Base-by-base conservation (phyloP, 1,140 invertebrate species). In the Geopemphigus sp. region DNA sequence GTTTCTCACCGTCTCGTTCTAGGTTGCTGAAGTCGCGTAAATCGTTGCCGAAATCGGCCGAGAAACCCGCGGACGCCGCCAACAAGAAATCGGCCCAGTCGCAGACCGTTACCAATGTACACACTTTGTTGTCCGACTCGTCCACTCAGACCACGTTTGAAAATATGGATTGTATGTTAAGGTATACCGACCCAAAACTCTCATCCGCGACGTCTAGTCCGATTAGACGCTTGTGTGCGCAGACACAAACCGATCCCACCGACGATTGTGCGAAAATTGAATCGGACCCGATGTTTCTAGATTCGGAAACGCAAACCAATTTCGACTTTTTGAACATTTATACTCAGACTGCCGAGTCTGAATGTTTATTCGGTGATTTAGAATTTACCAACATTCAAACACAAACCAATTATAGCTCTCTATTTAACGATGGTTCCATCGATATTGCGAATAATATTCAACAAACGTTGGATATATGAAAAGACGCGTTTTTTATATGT, bases 241-340 rank as follows among this genome's bases (percentile, higher is more conserved):
- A 78, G 19, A 78, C 74, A n/a, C 74, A 78, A 63, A 78, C 74
- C 5, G 74, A 78, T 26, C 74, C 74, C 26, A 39, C 19, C 39
- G 57, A 14, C 11, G 56, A 59, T 0, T 45, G 11, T 63, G 19
- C 17, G 17, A 78, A 78, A 61, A 78, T 12, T n/a, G 56, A 61
- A 12, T 1, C 56, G 0, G 74, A 78, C 29, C 54, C 74, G 26
- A 50, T 78, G 74, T 78, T 78, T 61, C 24, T 78, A 12, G 74
- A 78, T 63, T 78, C 74, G 5, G 74, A 78, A 63, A 78, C 74
- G 24, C 74, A 78, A 50, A 78, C 74, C 19, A 78, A 78, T 78
- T 63, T 78, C 47, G 74, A 78, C 17, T 63, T 26, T 26, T 78
- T 78, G 61, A 57, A 78, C 8, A 78, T 78, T 26, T 63, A 78